phyloP scores from a whole-genome alignment of 2,113 vertebrate genomes.

The Chaetops frenatus region DNA sequence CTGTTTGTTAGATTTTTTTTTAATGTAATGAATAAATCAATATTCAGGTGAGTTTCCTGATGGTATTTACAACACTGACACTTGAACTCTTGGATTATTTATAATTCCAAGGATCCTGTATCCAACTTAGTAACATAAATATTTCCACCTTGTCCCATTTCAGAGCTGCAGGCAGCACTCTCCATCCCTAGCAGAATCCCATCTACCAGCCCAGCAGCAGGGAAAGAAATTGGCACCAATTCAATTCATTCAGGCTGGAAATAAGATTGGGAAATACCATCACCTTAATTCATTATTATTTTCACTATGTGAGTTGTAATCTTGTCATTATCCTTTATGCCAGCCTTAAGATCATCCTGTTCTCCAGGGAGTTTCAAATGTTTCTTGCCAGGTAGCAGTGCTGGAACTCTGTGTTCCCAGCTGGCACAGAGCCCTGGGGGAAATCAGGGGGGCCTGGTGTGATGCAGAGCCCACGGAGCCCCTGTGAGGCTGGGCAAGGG shows the following conservation, averaged over 20 bases:
- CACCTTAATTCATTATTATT: slow-evolving; percentile 34
- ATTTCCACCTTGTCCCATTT: neutral
- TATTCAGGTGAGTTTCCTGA: neutral
- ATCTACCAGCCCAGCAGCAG: neutral
- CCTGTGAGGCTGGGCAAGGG: neutral
- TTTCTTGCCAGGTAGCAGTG: neutral
- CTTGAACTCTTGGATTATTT: neutral
- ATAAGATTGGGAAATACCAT: neutral
- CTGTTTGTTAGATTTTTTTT: neutral
- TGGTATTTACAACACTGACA: neutral
- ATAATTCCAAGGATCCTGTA: neutral
- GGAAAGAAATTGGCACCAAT: neutral
- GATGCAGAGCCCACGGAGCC: neutral
- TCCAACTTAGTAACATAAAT: neutral
- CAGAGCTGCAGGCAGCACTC: neutral
- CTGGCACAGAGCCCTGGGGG: neutral
- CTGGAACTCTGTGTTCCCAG: neutral
- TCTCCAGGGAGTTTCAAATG: neutral
- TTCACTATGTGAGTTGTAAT: neutral
- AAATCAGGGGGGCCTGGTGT: neutral
- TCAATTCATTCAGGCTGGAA: neutral
- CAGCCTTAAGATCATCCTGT: neutral
- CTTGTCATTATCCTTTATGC: slow-evolving; percentile 14
- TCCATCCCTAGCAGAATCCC: neutral
- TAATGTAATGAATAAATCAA: neutral